Evolutionary conservation across 1,140 invertebrate genomes (phyloP).

Genomic region (Delia radicum): DNA sequence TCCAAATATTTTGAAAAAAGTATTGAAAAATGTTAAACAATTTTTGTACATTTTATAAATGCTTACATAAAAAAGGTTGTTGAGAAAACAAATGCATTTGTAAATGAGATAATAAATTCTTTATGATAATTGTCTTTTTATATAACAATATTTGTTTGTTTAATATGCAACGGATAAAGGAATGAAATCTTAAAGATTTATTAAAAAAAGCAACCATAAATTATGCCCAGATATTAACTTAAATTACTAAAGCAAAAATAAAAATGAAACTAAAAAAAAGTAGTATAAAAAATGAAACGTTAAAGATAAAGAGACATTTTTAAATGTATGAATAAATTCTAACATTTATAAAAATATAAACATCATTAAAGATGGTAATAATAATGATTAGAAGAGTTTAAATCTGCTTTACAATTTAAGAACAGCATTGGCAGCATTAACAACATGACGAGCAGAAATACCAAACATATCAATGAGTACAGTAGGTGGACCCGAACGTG

Average conservation of each 20-base stretch:
- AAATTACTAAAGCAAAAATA: neutral
- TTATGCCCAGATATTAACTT: neutral
- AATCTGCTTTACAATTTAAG: constrained; percentile 63
- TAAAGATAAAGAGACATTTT: neutral
- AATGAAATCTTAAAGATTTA: neutral
- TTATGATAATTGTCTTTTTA: neutral
- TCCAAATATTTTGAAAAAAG: neutral
- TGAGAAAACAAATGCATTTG: neutral
- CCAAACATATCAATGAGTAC: constrained; percentile 87
- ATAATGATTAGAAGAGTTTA: neutral
- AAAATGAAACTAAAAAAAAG: too few species aligned
- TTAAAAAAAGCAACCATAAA: neutral
- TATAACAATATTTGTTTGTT: neutral
- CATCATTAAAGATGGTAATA: neutral
- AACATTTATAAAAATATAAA: neutral
- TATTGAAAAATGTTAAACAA: neutral
- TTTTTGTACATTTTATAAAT: neutral
- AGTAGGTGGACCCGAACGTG: constrained; percentile 85
- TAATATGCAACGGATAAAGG: neutral
- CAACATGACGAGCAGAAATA: constrained; percentile 80
- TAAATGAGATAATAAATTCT: neutral
- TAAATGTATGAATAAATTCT: neutral
- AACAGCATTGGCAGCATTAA: constrained; percentile 67
- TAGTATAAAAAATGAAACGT: neutral
- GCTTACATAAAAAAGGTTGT: neutral